phyloP scores from a whole-genome alignment of 2,113 vertebrate species.

The Ailuropoda melanoleuca region DNA sequence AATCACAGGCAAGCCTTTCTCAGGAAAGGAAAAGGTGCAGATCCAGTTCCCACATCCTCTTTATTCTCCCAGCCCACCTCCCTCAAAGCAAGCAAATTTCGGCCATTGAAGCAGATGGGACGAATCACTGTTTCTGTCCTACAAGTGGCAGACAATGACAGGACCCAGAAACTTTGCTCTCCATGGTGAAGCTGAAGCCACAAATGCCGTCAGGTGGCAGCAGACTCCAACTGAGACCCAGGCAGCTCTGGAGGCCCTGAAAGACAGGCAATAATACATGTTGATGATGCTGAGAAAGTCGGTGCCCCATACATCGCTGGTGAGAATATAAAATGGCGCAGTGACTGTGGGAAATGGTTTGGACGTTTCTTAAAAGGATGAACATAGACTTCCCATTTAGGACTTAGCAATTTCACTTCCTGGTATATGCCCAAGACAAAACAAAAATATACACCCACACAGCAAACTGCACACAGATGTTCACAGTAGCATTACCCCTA shows the following conservation, averaged over 20 bases:
- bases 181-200: background rate
- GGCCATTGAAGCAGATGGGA: background rate
- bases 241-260: background rate
- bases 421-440: background rate
- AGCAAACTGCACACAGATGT: background rate
- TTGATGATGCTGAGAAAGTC: background rate
- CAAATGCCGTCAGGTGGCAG: background rate
- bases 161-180: background rate
- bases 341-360: background rate
- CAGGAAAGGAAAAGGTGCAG: background rate
- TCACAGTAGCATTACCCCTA: background rate
- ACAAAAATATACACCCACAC: background rate
- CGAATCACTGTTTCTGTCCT: background rate
- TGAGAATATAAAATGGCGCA: background rate
- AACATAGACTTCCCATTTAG: background rate
- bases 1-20: background rate
- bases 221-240: background rate
- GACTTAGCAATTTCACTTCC: background rate
- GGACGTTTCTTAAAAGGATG: background rate
- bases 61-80: background rate
- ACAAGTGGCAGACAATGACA: no score
- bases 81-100: background rate
- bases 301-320: rapidly evolving
- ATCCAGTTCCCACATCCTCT: background rate
- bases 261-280: no score